These are phyloP conservation scores for Drosophila gunungcola DNA, from an alignment of 1,140 invertebrate species.

Conservation along the genomic window DNA sequence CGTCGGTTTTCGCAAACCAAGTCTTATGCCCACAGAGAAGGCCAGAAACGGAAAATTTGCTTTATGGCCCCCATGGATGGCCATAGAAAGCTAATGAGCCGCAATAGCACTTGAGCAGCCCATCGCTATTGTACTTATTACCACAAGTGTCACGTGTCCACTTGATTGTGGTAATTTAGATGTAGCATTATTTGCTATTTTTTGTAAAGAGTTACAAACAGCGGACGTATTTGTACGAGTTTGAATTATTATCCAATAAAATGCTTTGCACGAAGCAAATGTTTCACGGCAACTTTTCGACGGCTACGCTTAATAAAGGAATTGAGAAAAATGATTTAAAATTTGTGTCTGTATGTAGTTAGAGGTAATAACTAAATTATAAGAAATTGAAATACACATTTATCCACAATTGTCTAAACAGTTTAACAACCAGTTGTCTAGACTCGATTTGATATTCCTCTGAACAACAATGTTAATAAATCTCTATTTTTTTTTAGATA, in stretches of 20 bases:
- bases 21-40: conserved; percentile 18
- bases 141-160: conserved; percentile 76
- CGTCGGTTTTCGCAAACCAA: conserved; percentile 7
- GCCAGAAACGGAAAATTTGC: conserved; percentile 22
- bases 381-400: too few relatives aligned
- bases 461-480: background rate
- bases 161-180: conserved; percentile 57
- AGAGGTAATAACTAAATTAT: too few relatives aligned
- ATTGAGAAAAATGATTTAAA: conserved; percentile 6
- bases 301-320: conserved; percentile 24
- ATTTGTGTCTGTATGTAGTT: background rate
- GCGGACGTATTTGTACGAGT: conserved; percentile 19
- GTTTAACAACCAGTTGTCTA: too few relatives aligned
- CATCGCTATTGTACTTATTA: conserved; percentile 59
- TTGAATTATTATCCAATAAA: conserved; percentile 42
- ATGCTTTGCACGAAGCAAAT: conserved; percentile 13
- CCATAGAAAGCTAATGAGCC: conserved; percentile 77
- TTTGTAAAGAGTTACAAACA: conserved; percentile 38
- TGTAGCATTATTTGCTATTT: conserved; percentile 71
- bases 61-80: conserved; percentile 45
- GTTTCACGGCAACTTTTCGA: conserved; percentile 17
- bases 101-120: conserved; percentile 63
- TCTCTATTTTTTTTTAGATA: background rate
- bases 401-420: too few relatives aligned
- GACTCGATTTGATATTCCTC: too few relatives aligned